Evolutionary conservation across 2,888 invertebrate genomes (phyloP).

Genomic region (Acanthosepion pharaonis): DNA sequence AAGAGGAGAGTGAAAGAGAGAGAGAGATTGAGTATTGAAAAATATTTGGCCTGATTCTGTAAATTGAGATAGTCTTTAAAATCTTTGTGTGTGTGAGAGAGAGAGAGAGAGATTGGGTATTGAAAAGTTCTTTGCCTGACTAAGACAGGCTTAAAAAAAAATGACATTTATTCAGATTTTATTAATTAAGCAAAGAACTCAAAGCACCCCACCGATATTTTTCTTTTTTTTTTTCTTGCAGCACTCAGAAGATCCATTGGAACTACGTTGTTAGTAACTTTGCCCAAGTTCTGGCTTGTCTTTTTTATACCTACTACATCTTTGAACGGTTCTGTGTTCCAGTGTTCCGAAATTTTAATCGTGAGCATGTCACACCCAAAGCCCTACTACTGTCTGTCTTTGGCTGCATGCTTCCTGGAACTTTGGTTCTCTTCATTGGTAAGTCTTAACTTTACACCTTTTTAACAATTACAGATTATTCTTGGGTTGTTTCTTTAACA

Average conservation of each 20-base stretch:
- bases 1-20: no score
- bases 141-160: no score
- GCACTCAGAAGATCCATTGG: slow-evolving; percentile 85
- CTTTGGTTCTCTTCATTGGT: slow-evolving; percentile 75
- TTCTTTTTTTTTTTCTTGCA: slow-evolving; percentile 70
- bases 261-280: slow-evolving; percentile 82
- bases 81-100: no score
- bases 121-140: no score
- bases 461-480: neutral
- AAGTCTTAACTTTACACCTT: slow-evolving; percentile 49
- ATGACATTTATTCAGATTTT: no score
- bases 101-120: no score
- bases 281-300: slow-evolving; percentile 84
- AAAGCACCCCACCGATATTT: neutral
- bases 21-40: no score
- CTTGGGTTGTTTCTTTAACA: neutral
- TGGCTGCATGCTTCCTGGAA: slow-evolving; percentile 84
- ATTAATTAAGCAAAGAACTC: no score
- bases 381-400: slow-evolving; percentile 79
- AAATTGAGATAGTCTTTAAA: no score
- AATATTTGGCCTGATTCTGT: no score
- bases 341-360: slow-evolving; percentile 77
- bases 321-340: slow-evolving; percentile 85
- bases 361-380: slow-evolving; percentile 72
- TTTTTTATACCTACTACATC: slow-evolving; percentile 87